A percentile compares a stretch with the other conserved stretches of the same genome.
These are phyloP conservation scores for Barypeithes pellucidus DNA, from an alignment of 2,888 invertebrate genomes.

Conservation along the genomic window DNA sequence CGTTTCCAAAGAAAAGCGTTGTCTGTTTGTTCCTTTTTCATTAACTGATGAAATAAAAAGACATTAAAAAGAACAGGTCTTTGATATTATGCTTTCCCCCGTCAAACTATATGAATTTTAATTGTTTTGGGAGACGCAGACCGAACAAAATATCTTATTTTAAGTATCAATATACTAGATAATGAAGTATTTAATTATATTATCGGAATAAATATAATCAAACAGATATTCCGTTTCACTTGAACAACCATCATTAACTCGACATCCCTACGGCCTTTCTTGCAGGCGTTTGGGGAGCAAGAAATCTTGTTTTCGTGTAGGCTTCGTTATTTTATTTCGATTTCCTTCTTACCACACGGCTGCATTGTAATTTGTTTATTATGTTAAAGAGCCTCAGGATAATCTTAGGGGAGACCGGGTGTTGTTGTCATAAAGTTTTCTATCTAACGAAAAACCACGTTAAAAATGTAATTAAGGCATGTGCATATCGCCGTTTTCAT, in stretches of 20 bases:
- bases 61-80: no score
- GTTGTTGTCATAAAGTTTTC: slow-evolving; percentile 1
- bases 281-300: slow-evolving; percentile 10
- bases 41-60: no score
- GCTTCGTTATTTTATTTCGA: slow-evolving; percentile 22
- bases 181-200: not conserved
- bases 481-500: no score
- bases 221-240: slow-evolving; percentile 1
- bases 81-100: no score
- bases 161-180: not conserved
- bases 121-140: no score
- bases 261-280: not conserved
- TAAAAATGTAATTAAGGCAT: no score
- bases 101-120: no score
- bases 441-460: no score
- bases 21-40: no score
- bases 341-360: slow-evolving; percentile 2
- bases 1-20: no score
- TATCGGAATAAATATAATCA: not conserved
- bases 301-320: slow-evolving; percentile 18
- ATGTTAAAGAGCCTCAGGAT: slow-evolving; percentile 20
- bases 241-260: slow-evolving; percentile 8
- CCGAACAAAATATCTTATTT: not conserved
- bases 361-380: slow-evolving; percentile 26
- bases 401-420: not conserved